Evolutionary conservation across 2,888 invertebrate species (phyloP), one percentile per base, ranked within the genome.

Genomic region (Ellobium chinense): DNA sequence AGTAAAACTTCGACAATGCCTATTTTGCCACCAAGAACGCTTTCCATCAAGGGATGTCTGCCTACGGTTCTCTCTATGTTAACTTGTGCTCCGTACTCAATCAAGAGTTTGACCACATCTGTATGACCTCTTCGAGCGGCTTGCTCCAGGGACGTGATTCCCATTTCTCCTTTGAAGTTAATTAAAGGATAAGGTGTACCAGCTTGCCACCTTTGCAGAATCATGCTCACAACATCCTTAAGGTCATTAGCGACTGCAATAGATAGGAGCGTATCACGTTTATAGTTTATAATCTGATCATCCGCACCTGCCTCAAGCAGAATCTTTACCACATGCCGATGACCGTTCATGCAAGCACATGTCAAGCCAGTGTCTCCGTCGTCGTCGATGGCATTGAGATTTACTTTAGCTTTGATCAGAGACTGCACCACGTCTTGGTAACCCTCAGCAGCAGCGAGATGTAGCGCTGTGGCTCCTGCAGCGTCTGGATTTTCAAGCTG

Each of bases 251-350:
- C 54, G 1, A 78, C 65, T 27, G 78, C 63, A 14, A 78, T 63
- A 1, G 78, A 72, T 12, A 78, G 65, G 27, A 60, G 65, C 1
- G 78, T 70, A 9, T 80, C 80, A 1, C 83, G 78, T n/a, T 56
- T 78, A 36, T 60, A 69, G 39, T 80, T 83, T 21, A 54, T 70
- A 14, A 75, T 63, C 34, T 68, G 56, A n/a, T 88, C 88, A 69
- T 87, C 84, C 1, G 89, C 87, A 24, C 87, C 86, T 1, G 87
- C 87, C 3, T 83, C 72, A 27, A 90, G 78, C 12, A 90, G 82
- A 0, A 81, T 80, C 24, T 79, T 56, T 3, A 88, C 85, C 24
- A 88, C 85, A 24, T 72, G 36, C 7, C 29, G 27, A 21, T 78
- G 78, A 7, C 78, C 80, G 34, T 66, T 68, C 66, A 70, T 80